phyloP scores from a whole-genome alignment of 2,113 vertebrate species.

The Odocoileus hemionus region DNA sequence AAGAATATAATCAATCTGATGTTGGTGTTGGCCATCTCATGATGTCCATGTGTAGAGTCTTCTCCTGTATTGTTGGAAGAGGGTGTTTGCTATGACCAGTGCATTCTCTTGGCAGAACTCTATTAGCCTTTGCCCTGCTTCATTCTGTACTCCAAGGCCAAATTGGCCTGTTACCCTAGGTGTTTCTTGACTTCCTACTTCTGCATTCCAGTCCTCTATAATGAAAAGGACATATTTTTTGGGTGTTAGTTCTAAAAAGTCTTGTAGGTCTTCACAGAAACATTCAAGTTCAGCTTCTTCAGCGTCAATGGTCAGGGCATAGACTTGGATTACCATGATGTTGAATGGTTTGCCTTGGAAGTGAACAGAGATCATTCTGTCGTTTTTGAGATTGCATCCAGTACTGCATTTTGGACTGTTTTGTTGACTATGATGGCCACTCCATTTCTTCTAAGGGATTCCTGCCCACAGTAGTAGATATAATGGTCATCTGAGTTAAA shows the following conservation, averaged over 20 bases:
- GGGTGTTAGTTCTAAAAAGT: neutral
- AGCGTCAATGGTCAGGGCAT: neutral
- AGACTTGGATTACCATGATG: neutral
- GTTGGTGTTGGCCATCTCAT: rapidly evolving
- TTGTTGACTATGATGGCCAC: neutral
- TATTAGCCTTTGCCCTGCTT: neutral
- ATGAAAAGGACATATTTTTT: neutral
- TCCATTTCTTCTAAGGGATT: neutral
- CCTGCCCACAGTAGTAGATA: neutral
- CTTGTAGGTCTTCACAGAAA: neutral
- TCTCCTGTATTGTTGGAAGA: neutral
- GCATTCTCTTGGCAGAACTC: rapidly evolving
- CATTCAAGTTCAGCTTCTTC: neutral
- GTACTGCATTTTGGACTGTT: neutral
- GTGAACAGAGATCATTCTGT: neutral
- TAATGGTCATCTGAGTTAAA: neutral
- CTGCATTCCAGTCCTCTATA: neutral
- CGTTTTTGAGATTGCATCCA: neutral
- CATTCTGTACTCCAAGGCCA: neutral
- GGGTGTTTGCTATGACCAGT: neutral
- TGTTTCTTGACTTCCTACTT: neutral
- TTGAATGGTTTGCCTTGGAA: neutral
- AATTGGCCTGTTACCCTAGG: neutral
- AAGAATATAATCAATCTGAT: neutral
- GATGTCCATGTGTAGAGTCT: neutral